Percentiles rank a stretch among this genome's conserved stretches.
Evolutionary conservation across 2,888 invertebrate genomes (phyloP).

Genomic region (Microctonus aethiopoides): DNA sequence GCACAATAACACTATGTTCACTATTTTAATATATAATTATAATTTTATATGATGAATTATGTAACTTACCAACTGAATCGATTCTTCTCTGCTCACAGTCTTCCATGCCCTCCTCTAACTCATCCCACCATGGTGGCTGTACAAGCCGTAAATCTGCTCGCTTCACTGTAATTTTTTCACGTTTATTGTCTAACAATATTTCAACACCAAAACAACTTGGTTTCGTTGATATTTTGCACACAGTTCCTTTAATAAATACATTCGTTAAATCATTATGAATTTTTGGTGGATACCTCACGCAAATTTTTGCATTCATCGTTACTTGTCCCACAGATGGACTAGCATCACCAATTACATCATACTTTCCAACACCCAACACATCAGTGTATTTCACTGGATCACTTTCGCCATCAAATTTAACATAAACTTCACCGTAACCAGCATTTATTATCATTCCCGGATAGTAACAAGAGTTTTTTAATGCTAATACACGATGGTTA

Average conservation of each 20-base stretch:
- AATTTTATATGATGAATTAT: not conserved
- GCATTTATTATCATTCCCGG: constrained; percentile 89
- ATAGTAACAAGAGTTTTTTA: constrained; percentile 82
- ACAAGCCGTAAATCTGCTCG: constrained; percentile 91
- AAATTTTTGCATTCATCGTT: constrained; percentile 82
- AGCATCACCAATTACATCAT: constrained; percentile 92
- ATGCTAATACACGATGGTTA: constrained; percentile 91
- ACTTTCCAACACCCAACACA: constrained; percentile 82
- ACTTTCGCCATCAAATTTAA: constrained; percentile 84
- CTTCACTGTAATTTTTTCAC: constrained; percentile 77
- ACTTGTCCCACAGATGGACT: constrained; percentile 89
- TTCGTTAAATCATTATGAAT: constrained; percentile 72
- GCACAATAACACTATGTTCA: no score
- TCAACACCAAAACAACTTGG: constrained; percentile 79
- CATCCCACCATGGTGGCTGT: constrained; percentile 97
- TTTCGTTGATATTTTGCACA: constrained; percentile 76
- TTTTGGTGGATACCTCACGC: constrained; percentile 76
- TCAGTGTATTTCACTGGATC: constrained; percentile 79
- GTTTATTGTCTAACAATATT: constrained; percentile 68
- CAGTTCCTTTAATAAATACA: constrained; percentile 87
- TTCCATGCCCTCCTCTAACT: constrained; percentile 77
- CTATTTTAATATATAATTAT: no score
- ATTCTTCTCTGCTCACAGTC: constrained; percentile 66
- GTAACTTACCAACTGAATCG: constrained; percentile 51
- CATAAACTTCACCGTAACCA: constrained; percentile 75